Conservation (phyloP, 2,797 vertebrate species). For the Tangara arthus region DNA sequence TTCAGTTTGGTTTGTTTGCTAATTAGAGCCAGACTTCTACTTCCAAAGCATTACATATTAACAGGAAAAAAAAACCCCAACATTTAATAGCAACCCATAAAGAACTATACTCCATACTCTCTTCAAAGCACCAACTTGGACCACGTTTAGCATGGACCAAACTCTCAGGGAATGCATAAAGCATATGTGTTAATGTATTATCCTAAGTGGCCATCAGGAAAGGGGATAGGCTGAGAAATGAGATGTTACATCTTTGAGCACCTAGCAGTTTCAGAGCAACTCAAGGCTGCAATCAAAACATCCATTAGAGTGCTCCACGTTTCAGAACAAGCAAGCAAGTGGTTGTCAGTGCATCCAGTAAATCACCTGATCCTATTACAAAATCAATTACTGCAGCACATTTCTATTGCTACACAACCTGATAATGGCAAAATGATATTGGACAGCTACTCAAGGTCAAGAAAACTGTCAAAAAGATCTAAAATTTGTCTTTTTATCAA, state of each 20-base stretch:
- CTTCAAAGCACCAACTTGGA: neutral
- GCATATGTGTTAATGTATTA: neutral
- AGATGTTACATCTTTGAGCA: constrained; percentile 53
- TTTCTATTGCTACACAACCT: constrained; percentile 80
- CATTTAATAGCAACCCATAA: neutral
- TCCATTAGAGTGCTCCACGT: constrained; percentile 80
- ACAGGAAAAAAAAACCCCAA: neutral
- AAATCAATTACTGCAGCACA: constrained; percentile 92
- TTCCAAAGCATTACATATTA: neutral
- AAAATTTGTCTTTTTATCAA: constrained; percentile 69
- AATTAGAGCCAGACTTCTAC: neutral
- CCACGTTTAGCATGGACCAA: neutral
- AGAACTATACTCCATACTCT: neutral
- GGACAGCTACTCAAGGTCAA: constrained; percentile 80
- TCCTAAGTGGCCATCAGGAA: neutral
- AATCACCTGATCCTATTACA: constrained; percentile 94
- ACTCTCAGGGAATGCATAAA: neutral
- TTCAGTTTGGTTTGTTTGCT: neutral
- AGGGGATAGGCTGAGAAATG: constrained; percentile 31
- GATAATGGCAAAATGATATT: constrained; percentile 82
- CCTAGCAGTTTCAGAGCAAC: constrained; percentile 74
- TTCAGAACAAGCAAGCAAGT: constrained; percentile 84
- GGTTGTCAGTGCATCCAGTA: constrained; percentile 87
- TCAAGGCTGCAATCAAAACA: constrained; percentile 78
- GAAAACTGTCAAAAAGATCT: constrained; percentile 69